phyloP scores from a whole-genome alignment of 2,888 invertebrate species.

The Xanthorhoe spadicearia region DNA sequence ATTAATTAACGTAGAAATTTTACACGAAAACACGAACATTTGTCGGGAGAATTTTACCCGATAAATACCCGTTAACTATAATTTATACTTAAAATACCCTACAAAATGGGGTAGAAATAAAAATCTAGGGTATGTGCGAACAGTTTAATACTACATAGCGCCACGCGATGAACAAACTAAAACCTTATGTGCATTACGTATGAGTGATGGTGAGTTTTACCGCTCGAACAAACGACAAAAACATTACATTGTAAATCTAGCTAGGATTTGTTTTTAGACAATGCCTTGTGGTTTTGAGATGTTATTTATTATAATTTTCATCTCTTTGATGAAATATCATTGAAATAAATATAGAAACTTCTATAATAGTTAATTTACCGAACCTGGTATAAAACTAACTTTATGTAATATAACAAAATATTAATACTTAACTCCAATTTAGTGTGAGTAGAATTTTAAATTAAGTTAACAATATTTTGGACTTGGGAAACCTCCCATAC shows the following conservation, averaged over 20 bases:
- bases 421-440: background rate
- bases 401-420: background rate
- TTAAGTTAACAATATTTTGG: background rate
- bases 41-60: background rate
- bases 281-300: too few species aligned
- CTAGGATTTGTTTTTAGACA: too few species aligned
- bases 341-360: background rate
- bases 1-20: too few species aligned
- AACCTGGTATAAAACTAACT: background rate
- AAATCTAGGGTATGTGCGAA: conserved; percentile 57
- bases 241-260: too few species aligned
- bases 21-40: too few species aligned
- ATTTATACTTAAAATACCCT: background rate
- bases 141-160: conserved; percentile 59
- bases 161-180: conserved; percentile 34
- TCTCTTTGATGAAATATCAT: background rate
- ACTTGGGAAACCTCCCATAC: background rate
- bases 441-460: background rate
- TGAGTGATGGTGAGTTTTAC: too few species aligned
- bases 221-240: too few species aligned
- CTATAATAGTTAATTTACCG: background rate
- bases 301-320: too few species aligned
- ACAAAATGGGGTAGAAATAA: conserved; percentile 23
- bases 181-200: background rate
- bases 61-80: background rate